phyloP scores from a whole-genome alignment of 2,113 vertebrate species.

The Centropus unirufus region DNA sequence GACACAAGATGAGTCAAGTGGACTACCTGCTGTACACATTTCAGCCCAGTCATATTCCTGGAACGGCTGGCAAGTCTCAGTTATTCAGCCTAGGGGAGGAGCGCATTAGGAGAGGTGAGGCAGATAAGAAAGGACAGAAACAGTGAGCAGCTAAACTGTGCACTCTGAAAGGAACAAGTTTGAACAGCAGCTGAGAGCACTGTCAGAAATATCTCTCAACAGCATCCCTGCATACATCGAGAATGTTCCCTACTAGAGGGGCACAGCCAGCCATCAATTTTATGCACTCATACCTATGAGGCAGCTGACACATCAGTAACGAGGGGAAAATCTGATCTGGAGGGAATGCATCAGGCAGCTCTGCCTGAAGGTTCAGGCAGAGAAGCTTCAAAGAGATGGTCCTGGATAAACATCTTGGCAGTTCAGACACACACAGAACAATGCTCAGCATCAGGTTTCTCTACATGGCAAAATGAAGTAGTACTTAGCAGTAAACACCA shows the following conservation, averaged over 20 bases:
- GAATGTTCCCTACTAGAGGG: background rate
- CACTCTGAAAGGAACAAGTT: background rate
- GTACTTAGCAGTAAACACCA: background rate
- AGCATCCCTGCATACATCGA: background rate
- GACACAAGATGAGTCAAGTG: background rate
- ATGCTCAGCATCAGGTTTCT: background rate
- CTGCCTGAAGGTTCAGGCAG: background rate
- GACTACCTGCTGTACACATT: too few relatives aligned
- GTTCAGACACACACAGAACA: background rate
- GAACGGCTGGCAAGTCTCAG: background rate
- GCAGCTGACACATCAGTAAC: background rate
- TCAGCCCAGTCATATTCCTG: background rate
- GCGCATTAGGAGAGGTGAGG: background rate
- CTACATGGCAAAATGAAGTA: background rate
- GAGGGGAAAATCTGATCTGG: background rate
- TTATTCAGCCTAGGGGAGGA: background rate
- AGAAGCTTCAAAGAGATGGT: background rate
- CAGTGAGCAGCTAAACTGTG: background rate
- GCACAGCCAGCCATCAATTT: fast-evolving
- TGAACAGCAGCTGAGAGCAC: background rate
- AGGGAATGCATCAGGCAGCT: background rate
- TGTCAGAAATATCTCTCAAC: background rate
- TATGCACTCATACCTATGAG: fast-evolving
- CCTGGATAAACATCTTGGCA: background rate
- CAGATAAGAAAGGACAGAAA: background rate